phyloP scores from a whole-genome alignment of 2,113 vertebrate genomes.

The Etheostoma cragini region DNA sequence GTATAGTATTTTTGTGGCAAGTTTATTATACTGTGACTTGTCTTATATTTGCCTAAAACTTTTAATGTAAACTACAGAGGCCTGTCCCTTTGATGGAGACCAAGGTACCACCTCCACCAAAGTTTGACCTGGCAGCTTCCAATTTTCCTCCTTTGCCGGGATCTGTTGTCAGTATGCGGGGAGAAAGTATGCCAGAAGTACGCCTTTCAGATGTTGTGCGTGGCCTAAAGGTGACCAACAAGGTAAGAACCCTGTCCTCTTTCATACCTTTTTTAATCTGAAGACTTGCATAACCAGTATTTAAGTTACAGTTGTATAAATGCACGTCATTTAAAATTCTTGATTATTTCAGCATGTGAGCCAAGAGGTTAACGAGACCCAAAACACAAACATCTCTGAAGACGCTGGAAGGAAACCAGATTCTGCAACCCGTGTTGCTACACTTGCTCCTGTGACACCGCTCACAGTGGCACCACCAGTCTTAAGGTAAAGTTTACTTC shows the following conservation, averaged over 20 bases:
- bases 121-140: conserved; percentile 94
- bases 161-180: conserved; percentile 85
- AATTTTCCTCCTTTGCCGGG: conserved; percentile 98
- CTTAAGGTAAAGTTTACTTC: conserved; percentile 65
- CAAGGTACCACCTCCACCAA: conserved; percentile 89
- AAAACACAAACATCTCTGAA: conserved; percentile 76
- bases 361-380: conserved; percentile 74
- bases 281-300: background rate
- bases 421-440: conserved; percentile 59
- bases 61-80: conserved; percentile 78
- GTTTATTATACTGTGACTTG: background rate
- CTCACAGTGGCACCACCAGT: conserved; percentile 27
- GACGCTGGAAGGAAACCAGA: conserved; percentile 69
- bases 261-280: background rate
- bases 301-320: background rate
- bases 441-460: conserved; percentile 28
- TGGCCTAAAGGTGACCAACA: conserved; percentile 88
- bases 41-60: background rate
- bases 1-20: background rate
- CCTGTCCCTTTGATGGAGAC: conserved; percentile 83
- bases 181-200: conserved; percentile 89
- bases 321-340: background rate
- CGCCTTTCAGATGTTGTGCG: conserved; percentile 94
- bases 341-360: conserved; percentile 48
- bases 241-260: conserved; percentile 80